Evolutionary conservation across 2,113 vertebrate species (phyloP).

Genomic region (Larimichthys crocea): DNA sequence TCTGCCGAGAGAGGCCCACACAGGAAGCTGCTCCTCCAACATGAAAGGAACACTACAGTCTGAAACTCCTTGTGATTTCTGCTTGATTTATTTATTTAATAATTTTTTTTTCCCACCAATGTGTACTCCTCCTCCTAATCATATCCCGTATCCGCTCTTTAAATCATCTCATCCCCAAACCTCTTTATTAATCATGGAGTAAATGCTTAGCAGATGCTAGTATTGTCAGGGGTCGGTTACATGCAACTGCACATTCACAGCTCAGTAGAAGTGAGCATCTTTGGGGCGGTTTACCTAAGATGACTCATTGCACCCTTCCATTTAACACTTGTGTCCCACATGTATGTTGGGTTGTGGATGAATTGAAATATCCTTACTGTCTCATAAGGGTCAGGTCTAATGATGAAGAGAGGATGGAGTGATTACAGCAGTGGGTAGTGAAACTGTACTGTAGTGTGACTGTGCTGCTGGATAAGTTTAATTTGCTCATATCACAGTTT

Average conservation of each 20-base stretch:
- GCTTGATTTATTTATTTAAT: constrained; percentile 1
- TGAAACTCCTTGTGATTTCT: constrained; percentile 43
- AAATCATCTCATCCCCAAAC: constrained; percentile 66
- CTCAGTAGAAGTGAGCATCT: constrained; percentile 37
- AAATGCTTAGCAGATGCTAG: constrained; percentile 66
- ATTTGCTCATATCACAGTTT: constrained; percentile 34
- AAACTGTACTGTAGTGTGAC: no score
- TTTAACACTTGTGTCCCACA: not conserved
- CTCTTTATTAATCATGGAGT: constrained; percentile 70
- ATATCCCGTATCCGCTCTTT: constrained; percentile 64
- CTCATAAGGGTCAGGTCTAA: constrained; percentile 2
- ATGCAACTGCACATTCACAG: constrained; percentile 46
- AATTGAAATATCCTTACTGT: constrained; percentile 14
- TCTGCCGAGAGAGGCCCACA: constrained; percentile 55
- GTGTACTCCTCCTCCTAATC: constrained; percentile 64
- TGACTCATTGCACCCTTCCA: constrained; percentile 7
- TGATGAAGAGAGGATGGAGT: constrained; percentile 23
- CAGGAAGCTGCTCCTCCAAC: constrained; percentile 62
- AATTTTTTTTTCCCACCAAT: constrained; percentile 18
- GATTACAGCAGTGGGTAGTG: constrained; percentile 15
- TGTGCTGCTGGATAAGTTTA: constrained; percentile 4
- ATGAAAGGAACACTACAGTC: constrained; percentile 48
- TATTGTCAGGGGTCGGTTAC: constrained; percentile 61
- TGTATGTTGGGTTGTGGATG: not conserved
- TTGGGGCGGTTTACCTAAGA: constrained; percentile 10